Base-by-base conservation (phyloP, 1,140 invertebrate species). In the Apis dorsata region DNA sequence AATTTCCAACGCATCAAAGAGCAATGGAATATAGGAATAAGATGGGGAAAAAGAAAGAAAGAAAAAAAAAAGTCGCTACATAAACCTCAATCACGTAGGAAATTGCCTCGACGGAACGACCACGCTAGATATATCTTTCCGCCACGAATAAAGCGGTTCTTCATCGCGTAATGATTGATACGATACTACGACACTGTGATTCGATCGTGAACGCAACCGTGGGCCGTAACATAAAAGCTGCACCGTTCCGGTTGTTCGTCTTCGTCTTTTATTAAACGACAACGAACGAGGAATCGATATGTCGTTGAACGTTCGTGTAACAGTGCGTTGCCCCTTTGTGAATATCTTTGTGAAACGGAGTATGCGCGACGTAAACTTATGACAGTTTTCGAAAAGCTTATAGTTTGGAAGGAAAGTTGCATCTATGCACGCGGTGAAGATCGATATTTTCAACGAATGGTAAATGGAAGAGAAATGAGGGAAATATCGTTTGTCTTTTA, bases 211-310 rank as follows among this genome's bases (percentile, higher is more conserved):
- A 62, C 60, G 55, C 12, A 17, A 74, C 24, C 34, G 28, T 21
- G 17, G 81, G 74, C 34, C 12, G 69, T 44, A 44, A 57, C 83
- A 59, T 63, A 75, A 73, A 85, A 68, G 76, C 24, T 83, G 80
- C 80, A 77, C 71, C 79, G 83, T 57, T 71, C 80, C 63, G 44
- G 59, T 53, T 73, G 59, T n/a, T 53, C 55, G 73, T 71, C 80
- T 66, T 87, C 86, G 69, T 86, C 71, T 88, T 87, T 87, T 86
- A 87, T 87, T 87, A 87, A 87, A 86, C 86, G 85, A 63, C 60
- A 75, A 72, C 44, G 71, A 68, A 55, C 72, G 17, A 15, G 21
- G 57, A 63, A 87, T 87, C 86, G 76, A 87, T 87, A 87, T 86
- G 81, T 79, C 74, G 75, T 76, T 70, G 80, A 73, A 83, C 86